Evolutionary conservation across 1,140 invertebrate species (phyloP), one percentile per base, ranked within the genome.

Genomic region (Diorhabda sublineata): DNA sequence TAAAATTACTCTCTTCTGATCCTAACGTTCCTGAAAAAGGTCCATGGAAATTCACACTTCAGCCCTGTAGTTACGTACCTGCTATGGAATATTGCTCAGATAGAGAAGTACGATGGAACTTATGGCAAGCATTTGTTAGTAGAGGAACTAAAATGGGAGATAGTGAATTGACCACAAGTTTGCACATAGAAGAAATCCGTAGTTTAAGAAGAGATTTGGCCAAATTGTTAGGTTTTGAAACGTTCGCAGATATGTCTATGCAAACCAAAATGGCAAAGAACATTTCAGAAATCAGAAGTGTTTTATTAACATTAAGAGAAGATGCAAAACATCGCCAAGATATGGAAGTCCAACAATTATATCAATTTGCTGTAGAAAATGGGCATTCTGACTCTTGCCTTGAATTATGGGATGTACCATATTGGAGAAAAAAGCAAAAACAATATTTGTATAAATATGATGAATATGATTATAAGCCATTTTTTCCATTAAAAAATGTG

Each of bases 181-280:
- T 87, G 7, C 80, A 89, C 72, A 80, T 97, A 63, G 92, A 96
- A 80, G 87, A 92, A 76, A 91, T 97, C 59, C 83, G 94, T 47
- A 79, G 75, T 47, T 77, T 87, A 58, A 89, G 93, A 77, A 80
- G 79, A 43, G 86, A 90, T 60, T 87, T 92, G 77, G 94, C 95
- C 0, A 84, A 89, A 75, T 71, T 90, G 41, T 82, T 97, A 60
- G 95, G 95, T 58, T 98, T 88, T 80, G 83, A 90, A 62, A 89
- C 85, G 68, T 97, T 86, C 82, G 89, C 87, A 0, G 88, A 96
- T 45, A 89, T 97, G 88, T 94, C 91, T 45, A 95, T 98, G 93
- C 89, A 93, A 84, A 96, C 93, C 0, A 97, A 97, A 86, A 97
- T 98, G 93, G 94, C 94, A 3, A 91, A 89, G 45, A 90, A 80